A percentile compares a stretch with the other conserved stretches of the same genome.
These are phyloP conservation scores for Batillaria attramentaria DNA, from an alignment of 1,140 invertebrate species.

Conservation along the genomic window DNA sequence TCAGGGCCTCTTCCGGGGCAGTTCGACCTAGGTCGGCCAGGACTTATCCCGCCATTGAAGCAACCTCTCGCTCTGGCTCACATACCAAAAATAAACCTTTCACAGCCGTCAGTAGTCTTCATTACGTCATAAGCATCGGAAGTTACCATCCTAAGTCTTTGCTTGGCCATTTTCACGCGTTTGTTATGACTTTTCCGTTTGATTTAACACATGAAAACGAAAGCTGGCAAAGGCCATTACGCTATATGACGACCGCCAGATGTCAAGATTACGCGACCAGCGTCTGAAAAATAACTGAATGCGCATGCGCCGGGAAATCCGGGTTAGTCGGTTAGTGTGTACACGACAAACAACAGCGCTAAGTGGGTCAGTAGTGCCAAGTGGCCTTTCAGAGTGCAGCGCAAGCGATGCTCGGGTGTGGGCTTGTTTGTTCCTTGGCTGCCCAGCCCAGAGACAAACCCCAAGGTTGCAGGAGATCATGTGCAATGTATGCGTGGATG, in stretches of 20 bases:
- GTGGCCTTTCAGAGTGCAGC: too few species aligned
- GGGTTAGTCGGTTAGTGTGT: conserved; percentile 14
- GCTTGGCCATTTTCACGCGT: not conserved
- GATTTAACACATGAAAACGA: not conserved
- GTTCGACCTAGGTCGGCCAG: not conserved
- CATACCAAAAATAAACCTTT: not conserved
- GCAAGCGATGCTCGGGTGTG: too few species aligned
- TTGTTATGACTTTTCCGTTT: not conserved
- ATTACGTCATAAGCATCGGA: not conserved
- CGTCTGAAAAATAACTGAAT: not conserved
- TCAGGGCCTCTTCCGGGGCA: not conserved
- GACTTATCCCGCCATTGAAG: conserved; percentile 18
- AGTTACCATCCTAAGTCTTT: not conserved
- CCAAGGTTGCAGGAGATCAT: too few species aligned
- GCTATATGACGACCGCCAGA: not conserved
- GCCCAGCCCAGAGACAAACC: too few species aligned
- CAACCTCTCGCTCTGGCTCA: not conserved
- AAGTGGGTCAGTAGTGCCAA: conserved; percentile 4
- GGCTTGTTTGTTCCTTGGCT: too few species aligned
- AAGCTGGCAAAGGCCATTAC: too few species aligned
- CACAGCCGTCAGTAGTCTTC: not conserved
- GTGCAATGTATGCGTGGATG: too few species aligned
- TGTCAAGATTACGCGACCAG: not conserved
- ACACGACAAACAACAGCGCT: not conserved
- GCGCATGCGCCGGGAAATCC: conserved; percentile 7